Percentiles rank a stretch among this genome's conserved stretches.
These are phyloP conservation scores for Phoxinus phoxinus DNA, from an alignment of 2,113 vertebrate genomes.

Conservation along the genomic window DNA sequence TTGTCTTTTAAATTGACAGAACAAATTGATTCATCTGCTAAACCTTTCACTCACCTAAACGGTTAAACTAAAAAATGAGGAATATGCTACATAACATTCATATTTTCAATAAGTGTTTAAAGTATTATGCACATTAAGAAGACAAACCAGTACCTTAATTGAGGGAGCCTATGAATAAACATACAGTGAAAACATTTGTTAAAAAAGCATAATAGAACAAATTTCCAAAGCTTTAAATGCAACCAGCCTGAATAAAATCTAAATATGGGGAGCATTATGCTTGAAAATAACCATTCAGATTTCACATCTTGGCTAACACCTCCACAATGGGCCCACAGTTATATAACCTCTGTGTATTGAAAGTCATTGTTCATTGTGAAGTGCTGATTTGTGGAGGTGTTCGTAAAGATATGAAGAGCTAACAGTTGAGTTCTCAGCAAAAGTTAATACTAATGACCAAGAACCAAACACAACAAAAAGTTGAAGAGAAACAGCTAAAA, in stretches of 20 bases:
- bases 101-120: background rate
- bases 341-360: conserved; percentile 35
- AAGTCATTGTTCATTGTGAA: conserved; percentile 46
- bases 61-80: background rate
- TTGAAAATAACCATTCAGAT: conserved; percentile 38
- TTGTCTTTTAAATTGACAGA: conserved; percentile 1
- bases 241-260: background rate
- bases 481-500: background rate
- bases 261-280: conserved; percentile 5
- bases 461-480: background rate
- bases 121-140: background rate
- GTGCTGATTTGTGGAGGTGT: conserved; percentile 39
- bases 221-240: background rate
- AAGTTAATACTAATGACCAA: background rate
- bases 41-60: background rate
- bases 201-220: background rate
- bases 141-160: background rate
- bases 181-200: too few species aligned
- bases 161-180: too few species aligned
- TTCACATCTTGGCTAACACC: conserved; percentile 38
- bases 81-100: background rate
- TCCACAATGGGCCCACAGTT: conserved; percentile 43
- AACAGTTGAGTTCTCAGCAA: background rate
- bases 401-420: conserved; percentile 11
- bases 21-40: background rate